phyloP scores from a whole-genome alignment of 35 echinoderm and acorn worm genomes.

The Ptychodera flava region DNA sequence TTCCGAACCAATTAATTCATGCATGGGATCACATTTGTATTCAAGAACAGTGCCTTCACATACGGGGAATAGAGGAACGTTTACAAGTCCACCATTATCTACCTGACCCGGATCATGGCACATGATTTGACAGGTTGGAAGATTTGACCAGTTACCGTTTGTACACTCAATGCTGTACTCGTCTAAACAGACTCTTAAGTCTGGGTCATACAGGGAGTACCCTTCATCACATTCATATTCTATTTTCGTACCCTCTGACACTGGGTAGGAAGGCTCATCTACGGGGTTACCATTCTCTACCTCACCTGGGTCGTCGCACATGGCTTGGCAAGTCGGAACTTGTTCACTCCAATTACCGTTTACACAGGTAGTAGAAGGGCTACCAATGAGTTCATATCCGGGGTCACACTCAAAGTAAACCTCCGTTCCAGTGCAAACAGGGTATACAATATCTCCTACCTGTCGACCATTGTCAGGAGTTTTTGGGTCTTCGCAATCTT shows the following conservation, averaged over 20 bases:
- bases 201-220: background rate
- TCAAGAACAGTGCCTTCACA: background rate
- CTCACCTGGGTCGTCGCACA: background rate
- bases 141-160: background rate
- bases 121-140: background rate
- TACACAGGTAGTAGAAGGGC: background rate
- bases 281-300: background rate
- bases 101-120: background rate
- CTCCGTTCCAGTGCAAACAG: background rate
- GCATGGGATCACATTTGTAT: background rate
- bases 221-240: background rate
- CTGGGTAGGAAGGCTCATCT: background rate
- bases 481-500: background rate
- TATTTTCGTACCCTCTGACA: background rate
- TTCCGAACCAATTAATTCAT: background rate
- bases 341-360: background rate
- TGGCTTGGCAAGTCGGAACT: background rate
- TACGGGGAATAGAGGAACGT: background rate
- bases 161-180: background rate
- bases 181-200: background rate
- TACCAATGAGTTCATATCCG: background rate
- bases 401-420: background rate
- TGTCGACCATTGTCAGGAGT: background rate
- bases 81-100: background rate
- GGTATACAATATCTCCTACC: background rate